These are phyloP conservation scores for Elanus axillaris DNA, from an alignment of 2,113 vertebrate species.

Conservation along the genomic window DNA sequence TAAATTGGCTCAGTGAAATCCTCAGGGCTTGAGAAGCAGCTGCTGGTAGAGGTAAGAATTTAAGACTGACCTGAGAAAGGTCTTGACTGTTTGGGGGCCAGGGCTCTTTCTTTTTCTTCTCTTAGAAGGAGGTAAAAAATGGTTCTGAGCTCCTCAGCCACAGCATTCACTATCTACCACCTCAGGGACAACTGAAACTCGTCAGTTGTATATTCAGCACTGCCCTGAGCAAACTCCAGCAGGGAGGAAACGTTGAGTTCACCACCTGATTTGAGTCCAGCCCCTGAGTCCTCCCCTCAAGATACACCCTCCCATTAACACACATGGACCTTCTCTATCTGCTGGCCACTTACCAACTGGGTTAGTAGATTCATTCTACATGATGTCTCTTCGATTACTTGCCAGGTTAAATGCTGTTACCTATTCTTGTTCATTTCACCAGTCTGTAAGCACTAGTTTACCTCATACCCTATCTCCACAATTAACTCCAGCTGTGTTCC, in stretches of 20 bases:
- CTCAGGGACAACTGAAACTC: not conserved
- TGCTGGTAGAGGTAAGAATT: constrained; percentile 17
- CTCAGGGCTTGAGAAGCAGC: constrained; percentile 18
- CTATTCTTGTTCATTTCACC: not conserved
- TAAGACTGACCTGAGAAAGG: constrained; percentile 44
- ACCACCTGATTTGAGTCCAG: not conserved
- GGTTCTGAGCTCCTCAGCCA: not conserved
- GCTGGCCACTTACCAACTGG: not conserved
- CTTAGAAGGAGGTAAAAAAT: not conserved
- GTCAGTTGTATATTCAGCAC: not conserved
- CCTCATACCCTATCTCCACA: not conserved
- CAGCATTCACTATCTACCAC: not conserved
- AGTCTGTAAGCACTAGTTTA: not conserved
- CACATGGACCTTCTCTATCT: not conserved
- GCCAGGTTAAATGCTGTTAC: not conserved
- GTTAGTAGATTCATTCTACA: not conserved
- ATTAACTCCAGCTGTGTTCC: not conserved
- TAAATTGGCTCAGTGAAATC: constrained; percentile 52
- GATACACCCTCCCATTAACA: not conserved
- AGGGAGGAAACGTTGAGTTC: not conserved
- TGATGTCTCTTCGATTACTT: not conserved
- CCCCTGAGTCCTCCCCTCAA: constrained; percentile 30
- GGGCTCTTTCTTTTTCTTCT: not conserved
- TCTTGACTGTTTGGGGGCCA: not conserved
- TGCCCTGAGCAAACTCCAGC: constrained; percentile 1